phyloP scores from a whole-genome alignment of 2,113 vertebrate species.

The Mesitornis unicolor region DNA sequence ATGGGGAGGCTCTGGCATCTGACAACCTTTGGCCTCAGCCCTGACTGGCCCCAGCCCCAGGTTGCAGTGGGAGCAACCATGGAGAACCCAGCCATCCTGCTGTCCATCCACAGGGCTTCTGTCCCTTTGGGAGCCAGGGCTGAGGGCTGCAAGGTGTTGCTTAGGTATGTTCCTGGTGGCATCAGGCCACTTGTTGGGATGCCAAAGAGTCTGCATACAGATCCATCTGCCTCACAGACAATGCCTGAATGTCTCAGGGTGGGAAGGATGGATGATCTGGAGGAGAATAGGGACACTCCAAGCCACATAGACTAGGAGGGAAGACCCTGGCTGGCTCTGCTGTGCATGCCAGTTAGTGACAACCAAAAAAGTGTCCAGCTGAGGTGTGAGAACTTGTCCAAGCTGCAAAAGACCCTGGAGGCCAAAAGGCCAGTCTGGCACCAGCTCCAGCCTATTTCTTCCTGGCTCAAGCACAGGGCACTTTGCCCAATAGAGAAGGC shows the following conservation, averaged over 20 bases:
- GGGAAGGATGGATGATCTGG: not conserved
- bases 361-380: not conserved
- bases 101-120: not conserved
- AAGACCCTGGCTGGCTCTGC: not conserved
- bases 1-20: fast-evolving
- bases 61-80: not conserved
- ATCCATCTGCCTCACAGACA: fast-evolving
- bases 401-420: not conserved
- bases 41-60: not conserved
- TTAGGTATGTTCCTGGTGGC: not conserved
- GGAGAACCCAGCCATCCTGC: not conserved
- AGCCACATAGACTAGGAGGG: not conserved
- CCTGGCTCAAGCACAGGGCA: not conserved
- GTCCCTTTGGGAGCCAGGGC: not conserved
- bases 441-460: not conserved
- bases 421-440: fast-evolving
- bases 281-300: not conserved
- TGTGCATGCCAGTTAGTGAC: not conserved
- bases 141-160: not conserved
- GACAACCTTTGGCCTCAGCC: not conserved
- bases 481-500: not conserved
- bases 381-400: not conserved
- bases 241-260: fast-evolving
- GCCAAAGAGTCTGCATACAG: not conserved
- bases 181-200: not conserved